Evolutionary conservation across 2,888 invertebrate species (phyloP).

Genomic region (Erebia epiphron): DNA sequence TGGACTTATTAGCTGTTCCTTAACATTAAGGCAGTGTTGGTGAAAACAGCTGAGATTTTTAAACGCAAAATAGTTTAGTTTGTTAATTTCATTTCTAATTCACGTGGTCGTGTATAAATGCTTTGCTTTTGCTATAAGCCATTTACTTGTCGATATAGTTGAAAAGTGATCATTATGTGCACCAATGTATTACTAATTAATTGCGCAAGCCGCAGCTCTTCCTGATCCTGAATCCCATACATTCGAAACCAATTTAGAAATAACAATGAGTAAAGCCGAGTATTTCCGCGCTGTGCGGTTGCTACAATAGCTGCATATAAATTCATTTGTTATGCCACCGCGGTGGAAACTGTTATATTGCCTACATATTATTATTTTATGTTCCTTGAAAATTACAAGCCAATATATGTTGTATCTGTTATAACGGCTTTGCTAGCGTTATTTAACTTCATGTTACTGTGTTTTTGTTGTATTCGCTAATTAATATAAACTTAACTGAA

Average conservation of each 20-base stretch:
- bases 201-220: not conserved
- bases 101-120: too few relatives aligned
- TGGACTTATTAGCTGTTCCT: too few relatives aligned
- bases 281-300: not conserved
- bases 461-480: too few relatives aligned
- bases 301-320: not conserved
- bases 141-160: too few relatives aligned
- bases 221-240: slow-evolving; percentile 3
- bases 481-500: too few relatives aligned
- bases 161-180: not conserved
- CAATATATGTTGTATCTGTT: not conserved
- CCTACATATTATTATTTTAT: not conserved
- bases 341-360: not conserved
- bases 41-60: too few relatives aligned
- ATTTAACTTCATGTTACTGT: not conserved
- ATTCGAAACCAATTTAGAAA: slow-evolving; percentile 2
- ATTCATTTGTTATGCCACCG: not conserved
- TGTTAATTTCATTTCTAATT: too few relatives aligned
- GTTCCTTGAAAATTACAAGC: not conserved
- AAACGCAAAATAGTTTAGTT: too few relatives aligned
- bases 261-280: not conserved
- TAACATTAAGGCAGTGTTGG: too few relatives aligned
- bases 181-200: not conserved
- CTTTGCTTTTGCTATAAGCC: too few relatives aligned
- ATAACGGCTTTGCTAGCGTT: not conserved